Conservation (phyloP, 64 coral and sea anemone species). For the Anthopleura sola region DNA sequence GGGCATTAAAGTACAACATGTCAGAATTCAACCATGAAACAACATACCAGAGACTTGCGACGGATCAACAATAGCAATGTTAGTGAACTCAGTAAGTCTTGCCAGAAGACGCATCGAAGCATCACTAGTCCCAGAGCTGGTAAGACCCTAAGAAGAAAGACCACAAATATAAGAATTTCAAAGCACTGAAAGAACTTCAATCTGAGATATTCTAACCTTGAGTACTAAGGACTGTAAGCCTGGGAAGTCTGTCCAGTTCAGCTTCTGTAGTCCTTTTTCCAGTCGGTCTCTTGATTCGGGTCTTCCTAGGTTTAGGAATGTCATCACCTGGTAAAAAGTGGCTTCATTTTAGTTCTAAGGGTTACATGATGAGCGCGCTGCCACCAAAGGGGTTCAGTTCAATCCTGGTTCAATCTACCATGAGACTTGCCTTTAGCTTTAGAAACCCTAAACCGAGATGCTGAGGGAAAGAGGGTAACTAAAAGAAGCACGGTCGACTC, state of each 20-base stretch:
- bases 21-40: background rate
- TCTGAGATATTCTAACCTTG: slow-evolving; percentile 47
- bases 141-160: slow-evolving; percentile 65
- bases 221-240: slow-evolving; percentile 86
- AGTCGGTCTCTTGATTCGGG: slow-evolving; percentile 76
- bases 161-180: background rate
- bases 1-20: too few relatives aligned
- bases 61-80: slow-evolving; percentile 77
- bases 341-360: too few relatives aligned
- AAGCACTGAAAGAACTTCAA: background rate
- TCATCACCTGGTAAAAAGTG: slow-evolving; percentile 57
- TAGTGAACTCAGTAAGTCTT: slow-evolving; percentile 74
- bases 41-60: slow-evolving; percentile 75
- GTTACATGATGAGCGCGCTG: too few relatives aligned
- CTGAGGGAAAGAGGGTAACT: too few relatives aligned
- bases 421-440: too few relatives aligned
- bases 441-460: too few relatives aligned
- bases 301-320: slow-evolving; percentile 72
- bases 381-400: too few relatives aligned
- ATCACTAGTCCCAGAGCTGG: slow-evolving; percentile 67
- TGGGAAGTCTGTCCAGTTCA: slow-evolving; percentile 95
- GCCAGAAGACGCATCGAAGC: slow-evolving; percentile 77
- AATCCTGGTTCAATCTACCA: too few relatives aligned
- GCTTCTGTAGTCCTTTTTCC: slow-evolving; percentile 78
- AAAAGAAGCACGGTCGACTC: too few relatives aligned